phyloP scores from a whole-genome alignment of 2,888 invertebrate species.

The Halictus ligatus region DNA sequence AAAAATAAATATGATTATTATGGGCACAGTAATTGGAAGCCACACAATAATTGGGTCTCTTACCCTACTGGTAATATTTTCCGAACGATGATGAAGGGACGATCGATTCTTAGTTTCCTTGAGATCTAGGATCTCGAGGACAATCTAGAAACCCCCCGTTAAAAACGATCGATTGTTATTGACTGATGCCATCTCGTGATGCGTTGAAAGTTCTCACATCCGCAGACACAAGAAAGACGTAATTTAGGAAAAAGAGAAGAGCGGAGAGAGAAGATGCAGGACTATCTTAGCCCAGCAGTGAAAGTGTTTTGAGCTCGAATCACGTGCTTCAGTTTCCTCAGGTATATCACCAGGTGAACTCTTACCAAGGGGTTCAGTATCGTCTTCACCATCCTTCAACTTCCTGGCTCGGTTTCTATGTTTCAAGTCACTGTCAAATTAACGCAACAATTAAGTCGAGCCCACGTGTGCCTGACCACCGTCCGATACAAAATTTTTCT shows the following conservation, averaged over 20 bases:
- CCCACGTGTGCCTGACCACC: not conserved
- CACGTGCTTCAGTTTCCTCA: slow-evolving; percentile 78
- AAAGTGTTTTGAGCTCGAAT: slow-evolving; percentile 78
- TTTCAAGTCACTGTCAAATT: not conserved
- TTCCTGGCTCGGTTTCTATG: slow-evolving; percentile 41
- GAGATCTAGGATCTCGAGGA: not conserved
- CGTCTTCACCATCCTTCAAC: slow-evolving; percentile 79
- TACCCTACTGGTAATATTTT: not conserved
- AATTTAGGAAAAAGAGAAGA: slow-evolving; percentile 39
- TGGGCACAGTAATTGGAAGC: too few relatives aligned
- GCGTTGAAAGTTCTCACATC: not conserved
- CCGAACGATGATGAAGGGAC: not conserved
- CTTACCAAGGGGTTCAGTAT: slow-evolving; percentile 77
- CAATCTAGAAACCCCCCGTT: not conserved
- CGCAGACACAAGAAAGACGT: slow-evolving; percentile 4
- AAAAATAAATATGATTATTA: too few relatives aligned
- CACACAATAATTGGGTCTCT: too few relatives aligned
- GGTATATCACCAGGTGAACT: slow-evolving; percentile 79
- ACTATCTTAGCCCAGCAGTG: slow-evolving; percentile 70
- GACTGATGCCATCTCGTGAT: slow-evolving; percentile 30
- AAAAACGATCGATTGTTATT: slow-evolving; percentile 28
- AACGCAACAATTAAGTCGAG: not conserved
- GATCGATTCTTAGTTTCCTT: not conserved
- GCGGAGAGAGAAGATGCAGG: slow-evolving; percentile 38
- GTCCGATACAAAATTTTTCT: not conserved